Evolutionary conservation across 2,113 vertebrate genomes (phyloP).

Genomic region (Spermophilus dauricus): DNA sequence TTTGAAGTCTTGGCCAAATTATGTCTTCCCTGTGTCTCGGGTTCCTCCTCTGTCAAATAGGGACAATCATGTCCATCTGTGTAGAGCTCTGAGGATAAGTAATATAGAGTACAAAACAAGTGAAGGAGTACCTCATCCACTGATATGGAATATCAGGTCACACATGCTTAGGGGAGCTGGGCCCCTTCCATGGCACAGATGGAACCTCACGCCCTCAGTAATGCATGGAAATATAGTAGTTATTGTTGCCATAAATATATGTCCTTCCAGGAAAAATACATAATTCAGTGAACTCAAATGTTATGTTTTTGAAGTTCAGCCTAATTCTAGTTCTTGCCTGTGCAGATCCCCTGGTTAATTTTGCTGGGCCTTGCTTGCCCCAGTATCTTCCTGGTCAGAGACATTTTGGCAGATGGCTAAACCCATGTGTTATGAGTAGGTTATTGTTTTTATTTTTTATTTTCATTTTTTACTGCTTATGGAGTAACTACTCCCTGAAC

Average conservation of each 20-base stretch:
- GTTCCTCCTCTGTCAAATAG: not conserved
- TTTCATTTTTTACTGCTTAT: not conserved
- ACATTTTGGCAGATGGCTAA: not conserved
- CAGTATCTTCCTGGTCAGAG: not conserved
- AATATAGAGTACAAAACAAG: not conserved
- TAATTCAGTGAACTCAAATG: not conserved
- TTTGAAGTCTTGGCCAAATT: not conserved
- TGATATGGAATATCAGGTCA: not conserved
- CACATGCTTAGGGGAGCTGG: not conserved
- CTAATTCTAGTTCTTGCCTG: not conserved
- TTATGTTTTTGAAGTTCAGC: not conserved
- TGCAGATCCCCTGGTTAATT: not conserved
- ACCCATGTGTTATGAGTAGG: not conserved
- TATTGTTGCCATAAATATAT: slow-evolving; percentile 20
- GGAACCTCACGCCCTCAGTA: not conserved
- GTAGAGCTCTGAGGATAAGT: not conserved
- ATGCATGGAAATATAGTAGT: not conserved
- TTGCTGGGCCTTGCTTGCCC: not conserved
- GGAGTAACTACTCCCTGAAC: not conserved
- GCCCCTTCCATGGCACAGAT: not conserved
- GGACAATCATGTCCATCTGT: not conserved
- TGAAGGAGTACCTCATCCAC: not conserved
- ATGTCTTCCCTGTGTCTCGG: not conserved
- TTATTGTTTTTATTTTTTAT: not conserved
- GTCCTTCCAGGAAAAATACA: not conserved